phyloP scores from a whole-genome alignment of 2,797 vertebrate genomes.

The Rhinatrema bivittatum region DNA sequence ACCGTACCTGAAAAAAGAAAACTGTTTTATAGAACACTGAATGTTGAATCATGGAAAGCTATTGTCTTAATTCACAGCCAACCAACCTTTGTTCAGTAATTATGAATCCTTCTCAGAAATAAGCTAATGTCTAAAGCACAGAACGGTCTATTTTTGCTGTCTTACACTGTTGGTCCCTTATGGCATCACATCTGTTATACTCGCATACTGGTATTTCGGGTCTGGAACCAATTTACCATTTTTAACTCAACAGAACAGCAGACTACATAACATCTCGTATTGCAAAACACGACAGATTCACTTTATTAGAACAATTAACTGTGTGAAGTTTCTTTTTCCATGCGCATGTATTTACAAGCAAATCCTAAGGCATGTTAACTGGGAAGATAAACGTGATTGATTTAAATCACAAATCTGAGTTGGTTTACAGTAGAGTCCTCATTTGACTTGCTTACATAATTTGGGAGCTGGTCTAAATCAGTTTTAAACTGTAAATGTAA shows the following conservation, averaged over 20 bases:
- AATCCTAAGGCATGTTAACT: no score
- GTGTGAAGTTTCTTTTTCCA: slow-evolving; percentile 1
- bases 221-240: slow-evolving; percentile 48
- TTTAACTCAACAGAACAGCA: slow-evolving; percentile 33
- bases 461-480: no score
- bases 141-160: slow-evolving; percentile 44
- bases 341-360: no score
- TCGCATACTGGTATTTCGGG: slow-evolving; percentile 37
- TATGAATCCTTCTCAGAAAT: slow-evolving; percentile 29
- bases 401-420: no score
- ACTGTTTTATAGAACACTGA: slow-evolving; percentile 34
- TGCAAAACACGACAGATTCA: slow-evolving; percentile 37
- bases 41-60: slow-evolving; percentile 20
- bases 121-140: slow-evolving; percentile 26
- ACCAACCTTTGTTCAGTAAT: slow-evolving; percentile 22
- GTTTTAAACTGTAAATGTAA: no score
- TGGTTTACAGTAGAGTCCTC: no score
- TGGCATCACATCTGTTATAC: slow-evolving; percentile 48
- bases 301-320: slow-evolving; percentile 17
- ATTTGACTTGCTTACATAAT: no score
- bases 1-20: slow-evolving; percentile 22
- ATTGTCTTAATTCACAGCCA: slow-evolving; percentile 1
- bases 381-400: no score
- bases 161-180: slow-evolving; percentile 42
- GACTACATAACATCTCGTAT: slow-evolving; percentile 25